Conservation (phyloP, 2,797 vertebrate genomes). For the Manis crassicaudata region DNA sequence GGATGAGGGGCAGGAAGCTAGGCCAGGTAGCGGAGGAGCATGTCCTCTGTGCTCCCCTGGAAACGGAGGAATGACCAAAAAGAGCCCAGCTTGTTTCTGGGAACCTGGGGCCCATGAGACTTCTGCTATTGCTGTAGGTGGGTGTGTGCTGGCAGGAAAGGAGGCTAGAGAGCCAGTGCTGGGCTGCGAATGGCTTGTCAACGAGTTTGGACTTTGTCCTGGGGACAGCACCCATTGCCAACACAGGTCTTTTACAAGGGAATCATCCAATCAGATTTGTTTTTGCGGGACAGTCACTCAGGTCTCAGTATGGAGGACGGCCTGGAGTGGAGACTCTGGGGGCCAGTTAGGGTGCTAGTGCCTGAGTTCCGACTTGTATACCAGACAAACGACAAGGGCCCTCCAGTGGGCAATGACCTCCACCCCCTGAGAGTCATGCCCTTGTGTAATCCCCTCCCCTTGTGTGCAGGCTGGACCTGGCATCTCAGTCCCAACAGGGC, state of each 20-base stretch:
- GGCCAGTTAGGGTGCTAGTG: neutral
- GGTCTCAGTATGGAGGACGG: neutral
- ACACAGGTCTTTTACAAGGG: neutral
- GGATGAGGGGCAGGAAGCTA: neutral
- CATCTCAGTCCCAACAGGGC: neutral
- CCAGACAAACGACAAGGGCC: conserved; percentile 37
- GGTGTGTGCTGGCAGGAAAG: neutral
- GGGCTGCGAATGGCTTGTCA: neutral
- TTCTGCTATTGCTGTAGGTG: neutral
- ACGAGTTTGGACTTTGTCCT: neutral
- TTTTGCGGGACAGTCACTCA: neutral
- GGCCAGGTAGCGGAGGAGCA: neutral
- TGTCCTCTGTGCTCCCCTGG: neutral
- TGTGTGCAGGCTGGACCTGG: neutral
- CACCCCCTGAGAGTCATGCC: neutral
- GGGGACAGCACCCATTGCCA: neutral
- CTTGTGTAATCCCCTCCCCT: neutral
- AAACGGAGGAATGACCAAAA: neutral
- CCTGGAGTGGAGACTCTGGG: neutral
- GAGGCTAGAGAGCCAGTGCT: neutral
- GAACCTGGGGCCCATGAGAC: neutral
- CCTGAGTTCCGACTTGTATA: neutral
- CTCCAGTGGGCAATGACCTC: conserved; percentile 5
- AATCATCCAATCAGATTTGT: neutral
- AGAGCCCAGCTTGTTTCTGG: neutral